Percentiles rank a stretch among this genome's conserved stretches.
Conservation (phyloP, 1,140 invertebrate species). For the Prorops nasuta region DNA sequence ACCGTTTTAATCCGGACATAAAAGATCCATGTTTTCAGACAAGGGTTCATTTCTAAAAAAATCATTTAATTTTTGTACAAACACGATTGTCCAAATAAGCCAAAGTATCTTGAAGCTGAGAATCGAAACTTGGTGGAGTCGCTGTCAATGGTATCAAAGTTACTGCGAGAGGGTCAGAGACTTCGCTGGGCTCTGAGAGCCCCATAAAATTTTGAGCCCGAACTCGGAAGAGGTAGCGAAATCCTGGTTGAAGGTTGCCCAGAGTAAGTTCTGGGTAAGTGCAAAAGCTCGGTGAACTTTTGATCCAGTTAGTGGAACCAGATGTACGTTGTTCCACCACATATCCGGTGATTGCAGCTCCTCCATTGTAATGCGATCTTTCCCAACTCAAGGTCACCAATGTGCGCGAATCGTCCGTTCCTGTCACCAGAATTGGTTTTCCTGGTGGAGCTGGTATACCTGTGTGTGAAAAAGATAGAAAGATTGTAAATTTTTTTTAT, state of each 20-base stretch:
- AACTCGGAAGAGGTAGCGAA: slow-evolving; percentile 86
- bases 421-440: slow-evolving; percentile 70
- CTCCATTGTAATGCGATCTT: slow-evolving; percentile 79
- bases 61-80: no score
- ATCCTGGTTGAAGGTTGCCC: slow-evolving; percentile 78
- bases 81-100: no score
- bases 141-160: slow-evolving; percentile 68
- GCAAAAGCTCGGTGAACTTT: slow-evolving; percentile 70
- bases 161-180: slow-evolving; percentile 76
- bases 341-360: slow-evolving; percentile 83
- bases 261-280: slow-evolving; percentile 70
- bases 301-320: slow-evolving; percentile 74
- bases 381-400: slow-evolving; percentile 87
- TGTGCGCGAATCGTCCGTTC: slow-evolving; percentile 68
- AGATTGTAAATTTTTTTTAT: not conserved
- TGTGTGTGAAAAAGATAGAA: slow-evolving; percentile 36
- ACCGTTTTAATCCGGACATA: no score
- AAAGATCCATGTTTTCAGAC: no score
- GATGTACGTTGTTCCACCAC: slow-evolving; percentile 77
- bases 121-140: slow-evolving; percentile 67
- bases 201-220: slow-evolving; percentile 84
- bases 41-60: no score
- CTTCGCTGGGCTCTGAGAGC: slow-evolving; percentile 72
- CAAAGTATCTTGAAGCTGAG: slow-evolving; percentile 65
- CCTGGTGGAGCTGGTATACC: slow-evolving; percentile 75